phyloP scores from a whole-genome alignment of 2,888 invertebrate genomes.

The Acronicta leporina region DNA sequence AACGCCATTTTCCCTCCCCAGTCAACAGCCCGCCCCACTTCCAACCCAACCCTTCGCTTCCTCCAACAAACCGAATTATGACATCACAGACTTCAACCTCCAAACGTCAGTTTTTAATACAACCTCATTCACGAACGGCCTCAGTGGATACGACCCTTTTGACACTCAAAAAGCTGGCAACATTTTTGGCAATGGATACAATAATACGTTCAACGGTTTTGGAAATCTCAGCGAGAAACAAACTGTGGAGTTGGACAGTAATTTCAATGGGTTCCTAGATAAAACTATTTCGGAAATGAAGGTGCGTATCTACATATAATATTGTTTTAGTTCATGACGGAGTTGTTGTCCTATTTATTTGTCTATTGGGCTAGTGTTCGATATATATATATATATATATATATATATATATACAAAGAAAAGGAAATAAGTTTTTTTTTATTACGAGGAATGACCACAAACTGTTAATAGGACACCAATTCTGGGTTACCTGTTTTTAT shows the following conservation, averaged over 20 bases:
- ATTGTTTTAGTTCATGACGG: neutral
- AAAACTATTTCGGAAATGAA: conserved; percentile 96
- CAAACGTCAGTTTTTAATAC: conserved; percentile 81
- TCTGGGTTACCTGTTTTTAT: conserved; percentile 7
- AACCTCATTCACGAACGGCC: conserved; percentile 80
- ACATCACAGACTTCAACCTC: conserved; percentile 82
- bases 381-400: no score
- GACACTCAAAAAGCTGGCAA: conserved; percentile 92
- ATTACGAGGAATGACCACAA: neutral
- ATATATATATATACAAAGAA: no score
- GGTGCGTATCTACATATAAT: conserved; percentile 82
- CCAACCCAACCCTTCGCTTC: conserved; percentile 51
- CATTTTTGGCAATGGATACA: conserved; percentile 80
- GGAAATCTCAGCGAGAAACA: conserved; percentile 85
- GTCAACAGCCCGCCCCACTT: conserved; percentile 50
- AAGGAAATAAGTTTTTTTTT: neutral
- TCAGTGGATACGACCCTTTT: conserved; percentile 92
- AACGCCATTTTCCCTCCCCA: conserved; percentile 91
- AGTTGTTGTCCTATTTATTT: neutral
- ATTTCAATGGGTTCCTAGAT: conserved; percentile 94
- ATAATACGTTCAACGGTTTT: conserved; percentile 82
- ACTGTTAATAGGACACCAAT: neutral
- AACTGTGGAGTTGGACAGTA: conserved; percentile 84
- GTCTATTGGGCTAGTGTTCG: neutral
- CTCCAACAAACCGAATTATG: conserved; percentile 79